Conservation (phyloP, 2,888 invertebrate species). For the Oxystoma pomonae region DNA sequence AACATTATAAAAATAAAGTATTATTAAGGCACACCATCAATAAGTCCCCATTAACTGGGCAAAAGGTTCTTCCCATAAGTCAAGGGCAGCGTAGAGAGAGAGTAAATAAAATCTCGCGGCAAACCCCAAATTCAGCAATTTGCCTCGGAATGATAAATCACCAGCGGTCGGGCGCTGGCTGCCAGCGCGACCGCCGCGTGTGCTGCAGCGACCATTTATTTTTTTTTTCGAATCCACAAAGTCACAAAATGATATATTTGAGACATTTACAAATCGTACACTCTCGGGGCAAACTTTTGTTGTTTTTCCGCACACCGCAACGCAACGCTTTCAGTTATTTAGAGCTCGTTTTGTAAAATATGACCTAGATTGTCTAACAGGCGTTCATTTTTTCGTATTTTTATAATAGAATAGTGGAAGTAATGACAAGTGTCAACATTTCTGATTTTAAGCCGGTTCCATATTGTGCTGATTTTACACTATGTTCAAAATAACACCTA, state of each 20-base stretch:
- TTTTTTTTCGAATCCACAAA: constrained; percentile 35
- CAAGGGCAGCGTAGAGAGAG: constrained; percentile 28
- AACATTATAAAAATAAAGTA: too few relatives aligned
- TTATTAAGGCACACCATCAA: background rate
- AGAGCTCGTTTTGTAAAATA: background rate
- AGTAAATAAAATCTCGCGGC: constrained; percentile 47
- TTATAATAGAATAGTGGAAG: too few relatives aligned
- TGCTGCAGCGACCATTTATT: constrained; percentile 37
- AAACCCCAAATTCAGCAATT: constrained; percentile 49
- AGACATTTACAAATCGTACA: constrained; percentile 31
- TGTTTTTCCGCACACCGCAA: background rate
- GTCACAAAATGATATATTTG: constrained; percentile 39
- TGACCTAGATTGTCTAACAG: too few relatives aligned
- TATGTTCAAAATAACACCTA: too few relatives aligned
- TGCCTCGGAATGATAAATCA: constrained; percentile 46
- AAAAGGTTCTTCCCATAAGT: background rate
- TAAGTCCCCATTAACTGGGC: background rate
- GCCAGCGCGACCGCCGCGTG: constrained; percentile 7
- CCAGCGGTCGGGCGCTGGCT: constrained; percentile 1
- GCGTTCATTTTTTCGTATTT: too few relatives aligned
- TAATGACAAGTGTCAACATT: too few relatives aligned
- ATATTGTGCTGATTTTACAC: too few relatives aligned
- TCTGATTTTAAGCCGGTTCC: too few relatives aligned
- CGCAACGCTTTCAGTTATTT: background rate
- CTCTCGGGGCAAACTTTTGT: constrained; percentile 5